Conservation (phyloP, 2,888 invertebrate genomes). For the Troglohyphantes excavatus region DNA sequence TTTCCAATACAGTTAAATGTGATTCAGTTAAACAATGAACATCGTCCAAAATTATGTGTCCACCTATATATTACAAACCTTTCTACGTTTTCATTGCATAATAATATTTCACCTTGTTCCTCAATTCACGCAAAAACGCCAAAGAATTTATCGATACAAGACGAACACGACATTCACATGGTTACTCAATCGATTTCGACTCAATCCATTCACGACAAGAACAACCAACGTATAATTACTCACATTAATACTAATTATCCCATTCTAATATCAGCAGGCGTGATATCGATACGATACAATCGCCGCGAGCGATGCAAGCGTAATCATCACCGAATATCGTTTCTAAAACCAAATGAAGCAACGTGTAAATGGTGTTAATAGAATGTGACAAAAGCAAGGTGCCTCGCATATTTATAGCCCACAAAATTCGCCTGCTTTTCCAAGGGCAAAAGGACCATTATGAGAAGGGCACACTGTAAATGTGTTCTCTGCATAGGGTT, state of each 20-base stretch:
- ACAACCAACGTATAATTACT: neutral
- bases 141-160: too few species aligned
- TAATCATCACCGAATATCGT: neutral
- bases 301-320: neutral
- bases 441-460: slow-evolving; percentile 58
- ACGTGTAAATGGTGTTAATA: slow-evolving; percentile 39
- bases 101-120: too few species aligned
- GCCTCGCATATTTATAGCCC: slow-evolving; percentile 27
- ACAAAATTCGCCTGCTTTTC: slow-evolving; percentile 5
- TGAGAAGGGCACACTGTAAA: neutral
- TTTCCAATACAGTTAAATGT: too few species aligned
- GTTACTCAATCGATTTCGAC: neutral
- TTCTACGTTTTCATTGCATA: too few species aligned
- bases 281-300: neutral
- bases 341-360: neutral
- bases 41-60: too few species aligned
- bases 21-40: too few species aligned
- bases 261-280: neutral
- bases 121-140: too few species aligned
- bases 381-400: slow-evolving; percentile 55
- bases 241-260: neutral
- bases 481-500: neutral
- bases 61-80: too few species aligned
- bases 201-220: neutral
- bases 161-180: too few species aligned